A percentile compares a stretch with the other conserved stretches of the same genome.
These are phyloP conservation scores for Podabrus alpinus DNA, from an alignment of 2,888 invertebrate species.

Conservation along the genomic window DNA sequence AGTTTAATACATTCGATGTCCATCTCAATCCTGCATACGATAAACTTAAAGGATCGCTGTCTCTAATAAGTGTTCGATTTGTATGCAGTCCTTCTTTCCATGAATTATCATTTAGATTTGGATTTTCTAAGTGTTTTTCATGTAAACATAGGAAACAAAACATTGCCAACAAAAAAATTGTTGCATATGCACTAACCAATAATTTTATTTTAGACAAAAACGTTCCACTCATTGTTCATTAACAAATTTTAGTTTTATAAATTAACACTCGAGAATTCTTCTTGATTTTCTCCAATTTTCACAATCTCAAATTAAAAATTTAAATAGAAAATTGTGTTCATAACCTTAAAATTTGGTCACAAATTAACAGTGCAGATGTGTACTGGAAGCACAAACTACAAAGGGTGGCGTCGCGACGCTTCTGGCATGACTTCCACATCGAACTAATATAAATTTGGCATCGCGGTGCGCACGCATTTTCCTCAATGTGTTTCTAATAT, in stretches of 20 bases:
- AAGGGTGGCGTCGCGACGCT: conserved; percentile 28
- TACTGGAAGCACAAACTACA: conserved; percentile 9
- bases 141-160: conserved; percentile 14
- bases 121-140: conserved; percentile 10
- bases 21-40: conserved; percentile 20
- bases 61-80: conserved; percentile 23
- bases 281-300: background rate
- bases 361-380: conserved; percentile 11
- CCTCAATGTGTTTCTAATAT: background rate
- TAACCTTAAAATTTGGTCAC: conserved; percentile 15
- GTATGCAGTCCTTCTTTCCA: conserved; percentile 25
- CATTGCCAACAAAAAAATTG: conserved; percentile 8
- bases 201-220: conserved; percentile 11
- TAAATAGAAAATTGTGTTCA: conserved; percentile 6
- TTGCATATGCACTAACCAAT: conserved; percentile 14
- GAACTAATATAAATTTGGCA: conserved; percentile 20
- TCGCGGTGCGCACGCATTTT: conserved; percentile 15
- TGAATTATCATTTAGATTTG: conserved; percentile 24
- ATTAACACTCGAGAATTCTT: background rate
- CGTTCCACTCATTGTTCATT: conserved; percentile 11
- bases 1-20: conserved; percentile 21
- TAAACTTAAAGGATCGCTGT: conserved; percentile 23
- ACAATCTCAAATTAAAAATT: background rate
- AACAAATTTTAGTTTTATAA: background rate
- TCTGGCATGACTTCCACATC: conserved; percentile 17